Conservation (phyloP, 2,113 vertebrate genomes). For the Onychorhynchus coronatus region DNA sequence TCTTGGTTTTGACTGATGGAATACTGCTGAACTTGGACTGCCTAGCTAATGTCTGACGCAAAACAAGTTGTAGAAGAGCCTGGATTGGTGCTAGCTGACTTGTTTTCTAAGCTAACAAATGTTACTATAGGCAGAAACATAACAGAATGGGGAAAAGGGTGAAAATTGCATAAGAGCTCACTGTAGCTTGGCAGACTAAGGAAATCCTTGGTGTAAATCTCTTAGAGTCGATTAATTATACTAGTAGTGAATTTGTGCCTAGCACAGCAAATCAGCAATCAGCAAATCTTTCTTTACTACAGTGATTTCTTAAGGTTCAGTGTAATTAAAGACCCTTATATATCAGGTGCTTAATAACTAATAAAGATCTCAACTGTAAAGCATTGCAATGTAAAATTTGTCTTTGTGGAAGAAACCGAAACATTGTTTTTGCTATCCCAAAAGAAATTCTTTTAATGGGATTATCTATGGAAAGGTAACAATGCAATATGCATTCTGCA, state of each 20-base stretch:
- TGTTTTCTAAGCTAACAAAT: neutral
- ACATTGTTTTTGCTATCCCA: neutral
- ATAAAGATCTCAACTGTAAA: neutral
- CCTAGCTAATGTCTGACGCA: neutral
- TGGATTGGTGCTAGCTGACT: neutral
- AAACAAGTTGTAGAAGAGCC: neutral
- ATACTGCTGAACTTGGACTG: neutral
- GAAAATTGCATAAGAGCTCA: neutral
- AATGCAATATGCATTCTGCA: neutral
- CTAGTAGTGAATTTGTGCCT: slow-evolving; percentile 45
- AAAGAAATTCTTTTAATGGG: neutral
- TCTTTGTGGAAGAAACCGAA: neutral
- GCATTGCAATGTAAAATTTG: neutral
- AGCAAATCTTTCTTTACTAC: slow-evolving; percentile 36
- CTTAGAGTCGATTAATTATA: slow-evolving; percentile 3
- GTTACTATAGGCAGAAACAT: neutral
- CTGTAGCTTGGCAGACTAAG: neutral
- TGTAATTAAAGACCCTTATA: slow-evolving; percentile 31
- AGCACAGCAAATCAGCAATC: slow-evolving; percentile 43
- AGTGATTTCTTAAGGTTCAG: slow-evolving; percentile 16
- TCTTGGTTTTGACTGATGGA: neutral
- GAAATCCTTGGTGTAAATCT: slow-evolving; percentile 13
- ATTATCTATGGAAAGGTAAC: neutral
- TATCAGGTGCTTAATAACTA: slow-evolving; percentile 40
- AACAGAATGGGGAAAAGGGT: neutral